A percentile compares a stretch with the other conserved stretches of the same genome.
phyloP scores from a whole-genome alignment of 2,888 invertebrate genomes.

The Drosophila bunnanda region DNA sequence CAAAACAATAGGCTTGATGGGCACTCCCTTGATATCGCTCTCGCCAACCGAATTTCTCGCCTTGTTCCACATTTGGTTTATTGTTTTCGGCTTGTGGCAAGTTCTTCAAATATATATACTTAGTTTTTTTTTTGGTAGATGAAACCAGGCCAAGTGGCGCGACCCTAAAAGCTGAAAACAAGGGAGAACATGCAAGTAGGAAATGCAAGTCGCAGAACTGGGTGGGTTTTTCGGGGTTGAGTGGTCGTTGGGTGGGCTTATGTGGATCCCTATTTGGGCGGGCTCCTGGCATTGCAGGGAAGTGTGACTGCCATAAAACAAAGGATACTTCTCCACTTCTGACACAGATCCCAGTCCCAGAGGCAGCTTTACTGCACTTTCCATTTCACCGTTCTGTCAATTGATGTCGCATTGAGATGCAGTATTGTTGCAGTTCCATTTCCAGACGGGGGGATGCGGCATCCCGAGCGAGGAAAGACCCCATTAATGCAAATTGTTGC shows the following conservation, averaged over 20 bases:
- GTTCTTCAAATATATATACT: conserved; percentile 9
- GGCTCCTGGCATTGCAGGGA: conserved; percentile 14
- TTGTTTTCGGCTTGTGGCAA: conserved; percentile 39
- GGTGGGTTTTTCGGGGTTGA: conserved; percentile 1
- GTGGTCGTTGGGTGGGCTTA: conserved; percentile 1
- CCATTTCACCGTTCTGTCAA: conserved; percentile 54
- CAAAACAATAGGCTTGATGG: conserved; percentile 10
- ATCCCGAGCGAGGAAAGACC: not conserved
- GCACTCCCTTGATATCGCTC: conserved; percentile 17
- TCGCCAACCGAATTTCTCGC: conserved; percentile 25
- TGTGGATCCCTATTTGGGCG: conserved; percentile 14
- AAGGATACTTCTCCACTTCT: conserved; percentile 24
- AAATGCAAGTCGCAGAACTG: conserved; percentile 39
- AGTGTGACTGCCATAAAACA: conserved; percentile 32
- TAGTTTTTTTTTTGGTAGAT: conserved; percentile 17
- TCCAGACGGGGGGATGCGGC: not conserved
- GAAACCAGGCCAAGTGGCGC: conserved; percentile 44
- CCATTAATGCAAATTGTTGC: conserved; percentile 72
- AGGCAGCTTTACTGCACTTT: conserved; percentile 53
- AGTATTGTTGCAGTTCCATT: conserved; percentile 9
- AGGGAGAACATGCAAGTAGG: conserved; percentile 40
- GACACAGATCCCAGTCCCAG: conserved; percentile 35
- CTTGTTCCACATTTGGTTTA: conserved; percentile 45
- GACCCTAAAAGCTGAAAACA: conserved; percentile 31
- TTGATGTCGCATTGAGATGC: conserved; percentile 24